These are phyloP conservation scores for Trypoxylus dichotomus DNA, from an alignment of 1,140 invertebrate species.

Conservation along the genomic window DNA sequence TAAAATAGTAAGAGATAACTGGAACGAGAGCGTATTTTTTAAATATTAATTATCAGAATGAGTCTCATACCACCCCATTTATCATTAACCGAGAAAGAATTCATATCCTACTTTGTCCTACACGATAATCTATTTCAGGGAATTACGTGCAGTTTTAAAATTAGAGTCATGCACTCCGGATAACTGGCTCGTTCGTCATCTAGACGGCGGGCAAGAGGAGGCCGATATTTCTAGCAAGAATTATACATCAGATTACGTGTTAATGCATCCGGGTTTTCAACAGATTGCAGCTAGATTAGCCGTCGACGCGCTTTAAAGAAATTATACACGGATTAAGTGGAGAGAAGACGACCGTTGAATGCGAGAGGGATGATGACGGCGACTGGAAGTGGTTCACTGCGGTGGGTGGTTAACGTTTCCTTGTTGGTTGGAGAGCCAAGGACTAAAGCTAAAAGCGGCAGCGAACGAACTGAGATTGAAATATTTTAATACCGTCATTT, in stretches of 20 bases:
- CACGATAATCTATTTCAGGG: not conserved
- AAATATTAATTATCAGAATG: constrained; percentile 4
- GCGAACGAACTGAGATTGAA: constrained; percentile 1
- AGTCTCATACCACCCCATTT: not conserved
- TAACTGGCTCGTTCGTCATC: constrained; percentile 1
- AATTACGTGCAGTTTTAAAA: constrained; percentile 7
- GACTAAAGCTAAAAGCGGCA: not conserved
- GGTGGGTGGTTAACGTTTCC: not conserved
- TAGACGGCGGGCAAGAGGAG: not conserved
- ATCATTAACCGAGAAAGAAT: not conserved
- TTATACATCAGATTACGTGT: constrained; percentile 5
- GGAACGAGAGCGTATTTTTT: not conserved
- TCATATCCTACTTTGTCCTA: constrained; percentile 6
- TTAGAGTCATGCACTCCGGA: constrained; percentile 1
- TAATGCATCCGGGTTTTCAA: constrained; percentile 23
- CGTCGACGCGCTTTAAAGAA: constrained; percentile 10
- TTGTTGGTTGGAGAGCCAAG: not conserved
- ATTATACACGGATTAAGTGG: constrained; percentile 23
- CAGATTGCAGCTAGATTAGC: constrained; percentile 24
- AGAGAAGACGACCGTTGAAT: not conserved
- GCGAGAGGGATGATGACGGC: not conserved
- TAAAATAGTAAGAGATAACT: not conserved
- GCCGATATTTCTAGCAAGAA: not conserved
- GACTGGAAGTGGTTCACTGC: not conserved
- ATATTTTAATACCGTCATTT: constrained; percentile 13